Base-by-base conservation (phyloP, 2,888 invertebrate genomes). In the Salticus scenicus region DNA sequence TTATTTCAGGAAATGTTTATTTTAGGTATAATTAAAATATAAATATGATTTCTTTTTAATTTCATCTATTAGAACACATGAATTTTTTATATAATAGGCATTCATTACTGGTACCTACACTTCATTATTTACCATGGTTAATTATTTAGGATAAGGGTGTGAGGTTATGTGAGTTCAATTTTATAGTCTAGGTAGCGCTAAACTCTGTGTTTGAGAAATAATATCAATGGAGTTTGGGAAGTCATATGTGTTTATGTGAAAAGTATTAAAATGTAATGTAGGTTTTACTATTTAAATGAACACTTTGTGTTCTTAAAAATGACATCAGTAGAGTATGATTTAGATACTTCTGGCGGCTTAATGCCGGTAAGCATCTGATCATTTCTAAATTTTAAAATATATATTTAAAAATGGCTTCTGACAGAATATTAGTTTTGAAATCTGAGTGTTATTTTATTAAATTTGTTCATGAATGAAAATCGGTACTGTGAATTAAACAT, bases 271-370 rank as follows among this genome's bases (percentile, higher is more conserved):
- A 57, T 57, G 24, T 24, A 7, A 57, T 57, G 24, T 24, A 1
- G 24, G 5, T 4, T 57, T 57, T 57, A 24, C 24, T 24, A 7
- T 24, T n/a, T 57, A 57, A 57, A 24, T 57, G 57, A 57, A 57
- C 57, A 57, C 57, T 7, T 57, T 57, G 57, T 57, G 57, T 57
- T 57, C 57, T 24, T 24, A n/a, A 57, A 73, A 89, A 94, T 94
- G 94, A 92, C 93, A 81, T 93, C 93, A 89, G 93, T 94, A 85
- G 94, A 94, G 89, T 95, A 95, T 91, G 96, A 96, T 92, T 92
- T 95, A 89, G 95, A 95, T 90, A 94, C 94, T 88, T 94, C 95
- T 88, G 95, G 95, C 88, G 95, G 96, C 88, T 93, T 96, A 87
- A 96, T 96, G 96, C 96, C 96, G 93, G 96, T 96, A 92, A 94